Base-by-base conservation (phyloP, 1,140 invertebrate genomes). In the Nymphalis io region DNA sequence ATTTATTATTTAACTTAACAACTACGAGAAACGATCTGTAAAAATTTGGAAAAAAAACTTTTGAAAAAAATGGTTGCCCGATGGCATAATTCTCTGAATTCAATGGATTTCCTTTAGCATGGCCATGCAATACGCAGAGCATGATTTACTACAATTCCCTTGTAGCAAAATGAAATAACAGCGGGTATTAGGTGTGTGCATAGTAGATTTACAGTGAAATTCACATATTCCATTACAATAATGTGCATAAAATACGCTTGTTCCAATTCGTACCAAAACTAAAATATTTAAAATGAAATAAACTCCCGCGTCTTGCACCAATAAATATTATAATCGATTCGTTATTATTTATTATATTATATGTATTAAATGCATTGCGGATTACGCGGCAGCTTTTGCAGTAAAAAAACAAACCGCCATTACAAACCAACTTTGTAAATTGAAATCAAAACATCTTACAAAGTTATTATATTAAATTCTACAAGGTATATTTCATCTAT, bases 321-420 rank as follows among this genome's bases (percentile, higher is more conserved):
- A 27, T 33, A 8, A 4, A 8, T 33, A 33, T 51, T 20, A 10
- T 20, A 51, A 51, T 51, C 2, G 12, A 59, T 77, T 75, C 48
- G 72, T 78, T 80, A 83, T 87, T 82, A 81, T 76, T 78, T 18
- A 18, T 63, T 58, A 58, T 63, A 13, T 53, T 63, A 58, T 48
- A 55, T 70, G 11, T 85, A 82, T 75, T 89, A 84, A 82, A 78
- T 78, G 81, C 88, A 86, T 90, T 88, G 88, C 78, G 84, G 86
- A 70, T 78, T 89, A 90, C 81, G 79, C 88, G 87, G 86, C 88
- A 90, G 88, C 83, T 85, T 53, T 67, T 63, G 33, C 60, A 18
- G 16, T 44, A 51, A 51, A 51, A n/a, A 55, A 55, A 55, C 51
- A n/a, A 20, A 55, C 51, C 51, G 51, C 51, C 13, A n/a, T 10